Percentiles rank a stretch among this genome's conserved stretches.
Evolutionary conservation across 23 tunicate species (phyloP).

Genomic region (Styela clava): DNA sequence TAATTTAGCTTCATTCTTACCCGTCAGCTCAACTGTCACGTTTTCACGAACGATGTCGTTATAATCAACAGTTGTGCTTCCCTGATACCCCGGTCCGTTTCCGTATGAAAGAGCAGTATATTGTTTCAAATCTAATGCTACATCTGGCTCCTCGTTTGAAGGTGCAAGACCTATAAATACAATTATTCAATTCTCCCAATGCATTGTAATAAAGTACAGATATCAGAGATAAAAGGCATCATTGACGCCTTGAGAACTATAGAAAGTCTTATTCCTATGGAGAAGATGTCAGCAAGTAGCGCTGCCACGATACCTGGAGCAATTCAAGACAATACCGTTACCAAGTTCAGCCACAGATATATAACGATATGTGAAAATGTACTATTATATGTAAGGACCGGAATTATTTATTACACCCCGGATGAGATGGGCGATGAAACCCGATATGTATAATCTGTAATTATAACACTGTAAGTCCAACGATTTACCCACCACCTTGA

Average conservation of each 20-base stretch:
- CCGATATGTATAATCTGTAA: too few relatives aligned
- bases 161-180: constrained; percentile 16
- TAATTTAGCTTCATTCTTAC: neutral
- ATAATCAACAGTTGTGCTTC: constrained; percentile 15
- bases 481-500: too few relatives aligned
- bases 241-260: neutral
- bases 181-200: neutral
- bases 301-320: too few relatives aligned
- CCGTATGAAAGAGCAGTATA: constrained; percentile 23
- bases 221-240: neutral
- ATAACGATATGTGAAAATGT: too few relatives aligned
- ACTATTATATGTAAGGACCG: too few relatives aligned
- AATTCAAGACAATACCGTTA: too few relatives aligned
- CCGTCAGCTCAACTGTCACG: neutral
- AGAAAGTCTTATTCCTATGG: too few relatives aligned
- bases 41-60: constrained; percentile 1
- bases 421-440: too few relatives aligned
- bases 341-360: too few relatives aligned
- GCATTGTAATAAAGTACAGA: neutral
- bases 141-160: constrained; percentile 18
- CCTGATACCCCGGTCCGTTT: constrained; percentile 55
- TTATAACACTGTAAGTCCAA: too few relatives aligned
- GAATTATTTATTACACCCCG: too few relatives aligned
- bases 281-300: too few relatives aligned
- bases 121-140: constrained; percentile 4